phyloP scores from a whole-genome alignment of 2,113 vertebrate genomes.

The Toxostoma redivivum region DNA sequence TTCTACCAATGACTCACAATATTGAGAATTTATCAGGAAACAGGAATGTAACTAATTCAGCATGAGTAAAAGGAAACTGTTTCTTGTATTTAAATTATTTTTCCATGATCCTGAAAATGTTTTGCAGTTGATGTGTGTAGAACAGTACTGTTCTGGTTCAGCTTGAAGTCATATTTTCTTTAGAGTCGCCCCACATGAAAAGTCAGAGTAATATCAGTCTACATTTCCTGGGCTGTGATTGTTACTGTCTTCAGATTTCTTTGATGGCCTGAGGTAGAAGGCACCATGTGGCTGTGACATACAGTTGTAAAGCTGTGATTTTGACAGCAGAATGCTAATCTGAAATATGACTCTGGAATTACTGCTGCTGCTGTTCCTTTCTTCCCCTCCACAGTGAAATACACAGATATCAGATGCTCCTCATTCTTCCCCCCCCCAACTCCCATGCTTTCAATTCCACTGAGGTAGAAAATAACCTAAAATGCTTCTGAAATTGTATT shows the following conservation, averaged over 20 bases:
- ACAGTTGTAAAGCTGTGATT: not conserved
- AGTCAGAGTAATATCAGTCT: not conserved
- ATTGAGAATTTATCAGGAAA: not conserved
- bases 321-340: constrained; percentile 23
- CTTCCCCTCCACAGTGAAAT: not conserved
- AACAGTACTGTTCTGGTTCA: not conserved
- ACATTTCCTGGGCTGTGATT: not conserved
- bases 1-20: not conserved
- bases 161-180: not conserved
- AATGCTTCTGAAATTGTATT: constrained; percentile 48
- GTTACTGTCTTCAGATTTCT: not conserved
- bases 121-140: not conserved
- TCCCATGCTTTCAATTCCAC: not conserved
- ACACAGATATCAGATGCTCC: not conserved
- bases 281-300: not conserved
- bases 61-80: not conserved
- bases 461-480: constrained; percentile 42
- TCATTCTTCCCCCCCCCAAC: not conserved
- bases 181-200: not conserved
- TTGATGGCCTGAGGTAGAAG: constrained; percentile 20
- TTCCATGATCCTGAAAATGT: not conserved
- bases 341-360: constrained; percentile 19
- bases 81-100: not conserved
- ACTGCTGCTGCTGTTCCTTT: not conserved
- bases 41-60: not conserved